Evolutionary conservation across 2,797 vertebrate genomes (phyloP), one percentile per base, ranked within the genome.

Genomic region (Sebastes paucispinis): DNA sequence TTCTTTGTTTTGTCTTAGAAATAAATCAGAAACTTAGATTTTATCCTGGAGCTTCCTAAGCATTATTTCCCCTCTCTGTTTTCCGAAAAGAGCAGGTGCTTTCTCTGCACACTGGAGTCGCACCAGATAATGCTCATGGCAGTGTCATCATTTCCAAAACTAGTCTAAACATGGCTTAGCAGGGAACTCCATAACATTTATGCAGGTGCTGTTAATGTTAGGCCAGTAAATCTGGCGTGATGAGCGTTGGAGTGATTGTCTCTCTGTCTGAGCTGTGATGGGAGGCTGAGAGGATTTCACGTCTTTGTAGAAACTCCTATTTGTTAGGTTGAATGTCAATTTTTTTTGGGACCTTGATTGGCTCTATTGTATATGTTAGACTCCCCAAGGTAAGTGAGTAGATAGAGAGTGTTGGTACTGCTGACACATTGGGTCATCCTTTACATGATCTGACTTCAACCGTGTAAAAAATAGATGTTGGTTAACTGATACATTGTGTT

Each of bases 181-280:
- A 59, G 83, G 81, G 82, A 88, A 83, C 76, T 81, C 79, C 68
- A 81, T 81, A 74, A 89, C 78, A 90, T 87, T 85, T 89, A 74
- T 86, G 86, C 94, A 94, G 93, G 93, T 93, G 92, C 71, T 93
- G 92, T 94, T 94, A 90, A 93, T 86, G 81, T 94, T 92, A 90
- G 81, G 34, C 67, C 82, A 69, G 82, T 92, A 87, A 89, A 92
- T 94, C 86, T 92, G 81, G 64, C 76, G 25, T 4, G 31, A 63
- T 88, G 80, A 87, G 77, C 24, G 73, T 76, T 39, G 75, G 77
- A 78, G 54, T 71, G 82, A 89, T 82, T 18, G 73, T 85, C n/a
- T 84, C 80, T 83, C 71, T 79, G 77, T 66, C 73, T 81, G 31
- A 77, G 39, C 47, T 55, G 25, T 55, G 52, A 74, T 16, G 52